Conservation (phyloP, 2,888 invertebrate genomes). For the Glyphotaelius pellucidus region DNA sequence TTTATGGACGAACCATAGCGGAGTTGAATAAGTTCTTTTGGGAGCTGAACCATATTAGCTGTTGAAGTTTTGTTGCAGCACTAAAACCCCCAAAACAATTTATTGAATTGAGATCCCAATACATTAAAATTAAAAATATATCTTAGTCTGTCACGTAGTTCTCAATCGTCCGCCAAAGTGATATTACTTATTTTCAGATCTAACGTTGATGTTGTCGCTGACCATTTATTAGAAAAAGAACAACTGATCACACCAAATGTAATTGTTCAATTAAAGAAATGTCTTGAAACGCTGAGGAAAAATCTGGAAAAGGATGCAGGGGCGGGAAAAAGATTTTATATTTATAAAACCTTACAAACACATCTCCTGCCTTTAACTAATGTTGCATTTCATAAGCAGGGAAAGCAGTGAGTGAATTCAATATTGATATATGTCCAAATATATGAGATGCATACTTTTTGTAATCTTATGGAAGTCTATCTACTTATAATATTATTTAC, state of each 20-base stretch:
- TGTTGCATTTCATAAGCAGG: conserved; percentile 83
- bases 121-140: not conserved
- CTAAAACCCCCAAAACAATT: not conserved
- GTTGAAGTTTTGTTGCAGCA: not conserved
- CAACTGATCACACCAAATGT: conserved; percentile 78
- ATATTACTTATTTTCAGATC: conserved; percentile 72
- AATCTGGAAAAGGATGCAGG: conserved; percentile 80
- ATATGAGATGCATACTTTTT: not conserved
- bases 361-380: conserved; percentile 86
- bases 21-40: not conserved
- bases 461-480: not conserved
- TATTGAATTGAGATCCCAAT: not conserved
- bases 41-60: not conserved
- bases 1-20: not conserved
- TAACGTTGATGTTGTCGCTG: conserved; percentile 76
- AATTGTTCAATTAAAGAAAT: conserved; percentile 78
- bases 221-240: conserved; percentile 76
- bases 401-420: conserved; percentile 75
- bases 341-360: conserved; percentile 81
- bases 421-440: not conserved
- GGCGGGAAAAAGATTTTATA: conserved; percentile 80
- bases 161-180: not conserved
- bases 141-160: not conserved
- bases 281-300: conserved; percentile 80
- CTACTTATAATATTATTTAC: not conserved